Evolutionary conservation across 2,797 vertebrate species (phyloP).

Genomic region (Sebastes itinus): DNA sequence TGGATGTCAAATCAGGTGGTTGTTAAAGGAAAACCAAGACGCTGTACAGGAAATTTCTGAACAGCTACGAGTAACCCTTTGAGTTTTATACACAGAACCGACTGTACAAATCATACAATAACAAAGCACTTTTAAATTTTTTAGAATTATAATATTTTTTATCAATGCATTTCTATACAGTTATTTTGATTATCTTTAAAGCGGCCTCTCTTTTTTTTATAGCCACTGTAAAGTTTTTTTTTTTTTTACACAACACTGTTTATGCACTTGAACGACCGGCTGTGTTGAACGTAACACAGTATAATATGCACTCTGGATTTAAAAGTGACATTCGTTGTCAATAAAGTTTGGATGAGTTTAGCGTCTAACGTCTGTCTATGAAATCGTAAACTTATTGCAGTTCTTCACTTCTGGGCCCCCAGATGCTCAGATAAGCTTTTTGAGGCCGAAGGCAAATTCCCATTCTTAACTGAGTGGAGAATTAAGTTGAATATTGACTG

Average conservation of each 20-base stretch:
- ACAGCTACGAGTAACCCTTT: slow-evolving; percentile 60
- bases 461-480: slow-evolving; percentile 30
- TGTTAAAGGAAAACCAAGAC: slow-evolving; percentile 50
- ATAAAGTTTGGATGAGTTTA: slow-evolving; percentile 40
- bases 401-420: slow-evolving; percentile 39
- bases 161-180: slow-evolving; percentile 73
- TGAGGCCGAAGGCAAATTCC: slow-evolving; percentile 49
- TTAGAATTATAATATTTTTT: slow-evolving; percentile 65
- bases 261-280: slow-evolving; percentile 40
- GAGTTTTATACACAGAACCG: slow-evolving; percentile 72
- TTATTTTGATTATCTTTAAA: slow-evolving; percentile 57
- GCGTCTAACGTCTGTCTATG: slow-evolving; percentile 18
- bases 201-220: slow-evolving; percentile 23
- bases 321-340: slow-evolving; percentile 60
- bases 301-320: slow-evolving; percentile 34
- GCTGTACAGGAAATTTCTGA: slow-evolving; percentile 68
- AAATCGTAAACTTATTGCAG: slow-evolving; percentile 70
- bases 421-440: slow-evolving; percentile 43
- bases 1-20: slow-evolving; percentile 49
- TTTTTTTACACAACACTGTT: slow-evolving; percentile 46
- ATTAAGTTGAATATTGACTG: slow-evolving; percentile 52
- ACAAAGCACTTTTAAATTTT: slow-evolving; percentile 65
- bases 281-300: slow-evolving; percentile 31
- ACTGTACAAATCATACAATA: slow-evolving; percentile 81
- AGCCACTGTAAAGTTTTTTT: slow-evolving; percentile 18